phyloP scores from a whole-genome alignment of 2,113 vertebrate genomes.

The Ptychochromis oligacanthus region DNA sequence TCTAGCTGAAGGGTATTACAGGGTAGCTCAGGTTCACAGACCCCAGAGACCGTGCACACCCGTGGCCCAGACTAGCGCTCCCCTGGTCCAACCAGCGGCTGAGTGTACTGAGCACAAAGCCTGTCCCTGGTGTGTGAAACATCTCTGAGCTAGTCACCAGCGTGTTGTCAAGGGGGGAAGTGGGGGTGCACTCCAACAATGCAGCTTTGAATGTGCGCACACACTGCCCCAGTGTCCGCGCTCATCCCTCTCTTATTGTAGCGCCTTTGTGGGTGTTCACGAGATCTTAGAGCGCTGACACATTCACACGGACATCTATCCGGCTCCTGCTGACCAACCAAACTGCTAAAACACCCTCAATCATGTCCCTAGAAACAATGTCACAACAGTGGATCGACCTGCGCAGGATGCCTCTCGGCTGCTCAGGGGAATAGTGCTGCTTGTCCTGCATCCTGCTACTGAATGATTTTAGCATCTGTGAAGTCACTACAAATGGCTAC shows the following conservation, averaged over 20 bases:
- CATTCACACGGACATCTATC: constrained; percentile 76
- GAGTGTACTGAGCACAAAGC: constrained; percentile 56
- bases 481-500: neutral
- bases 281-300: constrained; percentile 74
- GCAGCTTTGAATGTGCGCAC: constrained; percentile 75
- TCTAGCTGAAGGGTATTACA: constrained; percentile 44
- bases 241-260: constrained; percentile 80
- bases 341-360: constrained; percentile 57
- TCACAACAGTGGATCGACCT: constrained; percentile 21
- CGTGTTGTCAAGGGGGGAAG: constrained; percentile 66
- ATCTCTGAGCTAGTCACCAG: constrained; percentile 70
- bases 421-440: neutral
- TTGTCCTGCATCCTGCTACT: constrained; percentile 3
- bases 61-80: constrained; percentile 19
- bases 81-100: constrained; percentile 34
- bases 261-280: constrained; percentile 75
- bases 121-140: constrained; percentile 63
- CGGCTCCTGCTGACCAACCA: constrained; percentile 71
- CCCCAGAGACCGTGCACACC: constrained; percentile 35
- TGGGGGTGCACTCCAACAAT: constrained; percentile 77
- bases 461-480: constrained; percentile 7
- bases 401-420: constrained; percentile 29
- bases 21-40: constrained; percentile 51
- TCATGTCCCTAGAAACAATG: constrained; percentile 57
- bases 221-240: constrained; percentile 75